Base-by-base conservation (phyloP, 2,113 vertebrate genomes). In the Pavo muticus region DNA sequence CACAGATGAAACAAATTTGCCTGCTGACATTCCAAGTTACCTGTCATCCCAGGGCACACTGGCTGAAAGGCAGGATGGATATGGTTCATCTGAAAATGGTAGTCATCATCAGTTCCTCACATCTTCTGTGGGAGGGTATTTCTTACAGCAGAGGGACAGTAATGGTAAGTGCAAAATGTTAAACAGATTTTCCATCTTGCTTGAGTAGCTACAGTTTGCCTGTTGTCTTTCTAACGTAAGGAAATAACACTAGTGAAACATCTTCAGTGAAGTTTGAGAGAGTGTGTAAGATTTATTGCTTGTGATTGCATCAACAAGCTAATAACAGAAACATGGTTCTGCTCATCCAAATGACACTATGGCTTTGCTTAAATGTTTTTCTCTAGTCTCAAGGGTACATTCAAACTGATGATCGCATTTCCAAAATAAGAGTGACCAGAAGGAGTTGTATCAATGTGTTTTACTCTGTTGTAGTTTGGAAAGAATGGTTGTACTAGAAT, bases 21-120 rank as follows among this genome's bases (percentile, higher is more conserved):
- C 99, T 4, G 98, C 99, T 27, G 99, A 99, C 93, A 99, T 99
- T 84, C 99, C 99, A 45, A 99, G 99, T 94, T 99, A 99, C 79
- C 93, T 99, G 90, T 99, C 99, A 27, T 99, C 99, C 29, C 99
- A 99, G 92, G 99, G 99, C 8, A 99, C 99, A 0, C 93, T 99
- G 67, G 98, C 99, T 14, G 99, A 99, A 95, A 98, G 98, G 10
- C 99, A 99, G 85, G 99, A 99, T 25, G 98, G 98, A 6, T 99
- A 99, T 72, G 96, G 99, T 48, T 98, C 98, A 2, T 99, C 99
- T 18, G 99, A 99, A 96, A 99, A 98, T 40, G 98, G 98, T 87
- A 99, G 99, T 96, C 98, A 98, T 90, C 98, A 99, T 95, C 99
- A 99, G 94, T 99, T 99, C 37, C 91, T 99, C 90, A 80, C 98